phyloP scores from a whole-genome alignment of 2,888 invertebrate genomes.

The Drosophila histrio region DNA sequence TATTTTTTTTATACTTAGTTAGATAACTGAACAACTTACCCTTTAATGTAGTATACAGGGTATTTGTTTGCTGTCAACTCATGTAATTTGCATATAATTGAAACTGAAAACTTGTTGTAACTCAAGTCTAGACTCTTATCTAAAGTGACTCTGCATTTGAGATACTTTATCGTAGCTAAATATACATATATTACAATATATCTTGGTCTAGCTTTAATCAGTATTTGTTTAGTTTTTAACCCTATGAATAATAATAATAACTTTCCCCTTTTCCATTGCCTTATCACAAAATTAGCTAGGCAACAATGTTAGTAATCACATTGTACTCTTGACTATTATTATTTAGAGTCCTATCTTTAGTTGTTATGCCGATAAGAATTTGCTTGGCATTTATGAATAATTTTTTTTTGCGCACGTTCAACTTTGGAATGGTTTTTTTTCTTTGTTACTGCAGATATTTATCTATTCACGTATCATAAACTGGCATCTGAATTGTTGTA shows the following conservation, averaged over 20 bases:
- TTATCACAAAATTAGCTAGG: constrained; percentile 28
- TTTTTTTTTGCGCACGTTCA: constrained; percentile 34
- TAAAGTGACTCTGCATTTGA: not conserved
- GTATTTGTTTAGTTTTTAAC: not conserved
- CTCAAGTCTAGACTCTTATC: not conserved
- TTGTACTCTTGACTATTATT: constrained; percentile 5
- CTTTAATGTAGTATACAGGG: no score
- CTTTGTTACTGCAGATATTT: constrained; percentile 16
- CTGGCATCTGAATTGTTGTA: constrained; percentile 9
- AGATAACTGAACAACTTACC: not conserved
- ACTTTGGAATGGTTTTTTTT: constrained; percentile 5
- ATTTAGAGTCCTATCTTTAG: not conserved
- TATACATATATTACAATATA: not conserved
- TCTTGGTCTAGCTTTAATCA: not conserved
- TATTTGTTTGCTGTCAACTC: not conserved
- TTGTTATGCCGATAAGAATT: constrained; percentile 38
- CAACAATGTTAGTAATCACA: constrained; percentile 30
- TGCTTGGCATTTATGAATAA: not conserved
- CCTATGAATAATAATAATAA: not conserved
- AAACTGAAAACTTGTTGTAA: not conserved
- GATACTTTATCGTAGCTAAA: not conserved
- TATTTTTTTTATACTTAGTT: no score
- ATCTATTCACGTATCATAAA: constrained; percentile 17
- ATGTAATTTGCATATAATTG: not conserved
- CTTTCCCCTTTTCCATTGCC: not conserved